Evolutionary conservation across 2,888 invertebrate genomes (phyloP), one percentile per base, ranked within the genome.

Genomic region (Meiosimyza decipiens): DNA sequence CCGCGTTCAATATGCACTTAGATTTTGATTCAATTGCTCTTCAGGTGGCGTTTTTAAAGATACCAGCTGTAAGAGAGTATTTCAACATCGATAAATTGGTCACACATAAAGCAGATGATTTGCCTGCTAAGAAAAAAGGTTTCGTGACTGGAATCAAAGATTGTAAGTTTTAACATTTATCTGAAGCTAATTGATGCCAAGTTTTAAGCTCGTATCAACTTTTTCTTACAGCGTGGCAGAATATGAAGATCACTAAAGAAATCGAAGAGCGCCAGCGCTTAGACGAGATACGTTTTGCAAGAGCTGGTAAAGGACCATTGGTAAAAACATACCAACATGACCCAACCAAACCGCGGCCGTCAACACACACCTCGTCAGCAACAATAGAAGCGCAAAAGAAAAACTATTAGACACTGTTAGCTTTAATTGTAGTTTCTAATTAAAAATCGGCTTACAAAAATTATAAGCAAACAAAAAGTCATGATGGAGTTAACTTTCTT

Each of bases 251-350:
- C 72, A 89, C 92, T 0, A 91, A 89, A 82, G 93, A 95, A 83
- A 86, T 97, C 70, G 92, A 93, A 75, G 94, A 95, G 54, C 89
- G 96, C 71, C 90, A 91, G 80, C 88, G 92, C 74, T 85, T 93
- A 76, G 96, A 97, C 85, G 92, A 92, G 80, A 88, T 94, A 77
- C 91, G 92, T 70, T 97, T 97, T 82, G 91, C 92, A 73, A 91
- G 90, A 84, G 96, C 97, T 1, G 98, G 97, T 13, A 92, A 91
- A 83, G 96, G 95, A 0, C 95, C 98, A 0, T 82, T 97, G 60
- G 90, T 92, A 52, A 97, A 95, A 87, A 98, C 98, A 0, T 98
- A 91, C 83, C 92, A 94, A 86, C 92, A 91, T 84, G 94, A 97
- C 86, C 97, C 97, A 2, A 92, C 92, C 66, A 92, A 92, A 80